Evolutionary conservation across 2,113 vertebrate genomes (phyloP).

Genomic region (Opisthocomus hoazin): DNA sequence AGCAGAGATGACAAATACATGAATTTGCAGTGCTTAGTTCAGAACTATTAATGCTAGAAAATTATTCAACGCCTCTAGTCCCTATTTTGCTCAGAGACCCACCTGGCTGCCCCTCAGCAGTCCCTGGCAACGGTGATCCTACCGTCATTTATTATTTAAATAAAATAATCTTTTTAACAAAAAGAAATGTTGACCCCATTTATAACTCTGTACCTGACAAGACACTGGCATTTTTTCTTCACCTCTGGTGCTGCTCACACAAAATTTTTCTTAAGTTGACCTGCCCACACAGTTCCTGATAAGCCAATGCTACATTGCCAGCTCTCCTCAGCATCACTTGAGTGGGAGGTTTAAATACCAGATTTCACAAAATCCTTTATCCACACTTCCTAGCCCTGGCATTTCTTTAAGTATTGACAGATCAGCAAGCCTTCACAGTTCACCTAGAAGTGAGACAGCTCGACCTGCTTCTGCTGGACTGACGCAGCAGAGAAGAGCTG

Average conservation of each 20-base stretch:
- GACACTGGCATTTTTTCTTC: not conserved
- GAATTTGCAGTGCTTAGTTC: not conserved
- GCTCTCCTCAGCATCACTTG: slow-evolving; percentile 27
- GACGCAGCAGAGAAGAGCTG: not conserved
- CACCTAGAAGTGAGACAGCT: not conserved
- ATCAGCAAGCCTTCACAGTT: not conserved
- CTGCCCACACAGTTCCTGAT: slow-evolving; percentile 15
- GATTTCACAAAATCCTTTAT: slow-evolving; percentile 5
- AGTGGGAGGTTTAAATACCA: slow-evolving; percentile 39
- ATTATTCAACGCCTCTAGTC: not conserved
- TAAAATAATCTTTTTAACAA: not conserved
- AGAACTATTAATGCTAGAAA: slow-evolving; percentile 3
- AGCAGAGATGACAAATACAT: not conserved
- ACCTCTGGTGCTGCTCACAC: not conserved
- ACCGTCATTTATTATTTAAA: not conserved
- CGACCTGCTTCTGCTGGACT: not conserved
- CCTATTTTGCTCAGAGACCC: not conserved
- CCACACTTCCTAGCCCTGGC: not conserved
- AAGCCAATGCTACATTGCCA: slow-evolving; percentile 7
- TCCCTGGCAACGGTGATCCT: not conserved
- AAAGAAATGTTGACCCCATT: not conserved
- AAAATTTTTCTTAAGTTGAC: not conserved
- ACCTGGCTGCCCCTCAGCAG: not conserved
- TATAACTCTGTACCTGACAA: not conserved
- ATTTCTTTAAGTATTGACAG: not conserved